Evolutionary conservation across 2,113 vertebrate species (phyloP), one percentile per base, ranked within the genome.

Genomic region (Onychostoma macrolepis): DNA sequence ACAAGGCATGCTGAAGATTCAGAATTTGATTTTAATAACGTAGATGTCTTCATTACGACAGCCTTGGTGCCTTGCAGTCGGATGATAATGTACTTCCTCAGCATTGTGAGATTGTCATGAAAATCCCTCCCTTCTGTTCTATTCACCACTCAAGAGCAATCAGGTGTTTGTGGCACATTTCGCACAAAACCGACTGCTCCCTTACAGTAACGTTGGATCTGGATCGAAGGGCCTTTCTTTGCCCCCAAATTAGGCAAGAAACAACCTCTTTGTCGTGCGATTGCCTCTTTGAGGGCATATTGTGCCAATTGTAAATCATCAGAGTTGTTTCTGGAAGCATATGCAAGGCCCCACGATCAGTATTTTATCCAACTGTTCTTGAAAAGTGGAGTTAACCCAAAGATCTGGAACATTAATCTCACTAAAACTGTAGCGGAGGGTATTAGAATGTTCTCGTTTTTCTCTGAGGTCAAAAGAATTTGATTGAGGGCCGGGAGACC

Each of bases 1-100:
- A 92, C 94, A 94, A 96, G 97, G 94, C 95, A 94, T 96, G 96
- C 95, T 95, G 97, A 96, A 94, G 92, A 89, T 91, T 89, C 94
- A 95, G 96, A 96, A 98, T 97, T 97, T 96, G 95, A 98, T 97
- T 97, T 97, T 97, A 97, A 97, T 97, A 98, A 97, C 94, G 93
- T 93, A 94, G 93, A 95, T 94, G 94, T 97, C 96, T 98, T 97
- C 96, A 96, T 97, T 96, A 96, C 97, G 96, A 96, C 94, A 94
- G 94, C 91, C 91, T 95, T 94, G 95, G 96, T 96, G 96, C 94
- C 92, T 94, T 91, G 92, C 94, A 94, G 93, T 95, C 92, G 90
- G 93, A 50, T 95, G 94, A 96, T 95, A 95, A 96, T 93, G 92
- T 88, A 90, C 92, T 91, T 93, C 90, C 91, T 90, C 17, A 89